These are phyloP conservation scores for Gymnogyps californianus DNA, from an alignment of 2,113 vertebrate species.

Conservation along the genomic window DNA sequence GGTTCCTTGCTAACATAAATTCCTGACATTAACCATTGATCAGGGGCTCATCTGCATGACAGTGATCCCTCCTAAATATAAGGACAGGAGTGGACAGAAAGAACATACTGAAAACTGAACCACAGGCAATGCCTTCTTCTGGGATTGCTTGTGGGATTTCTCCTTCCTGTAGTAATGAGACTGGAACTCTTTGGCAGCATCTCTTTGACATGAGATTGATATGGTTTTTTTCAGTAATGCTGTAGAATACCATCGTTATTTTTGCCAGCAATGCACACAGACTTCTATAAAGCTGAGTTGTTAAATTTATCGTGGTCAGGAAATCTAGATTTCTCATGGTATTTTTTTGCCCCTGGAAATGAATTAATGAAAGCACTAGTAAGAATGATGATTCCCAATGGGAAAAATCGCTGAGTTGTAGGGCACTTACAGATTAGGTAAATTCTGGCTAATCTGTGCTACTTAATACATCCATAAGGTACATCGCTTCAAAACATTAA, in stretches of 20 bases:
- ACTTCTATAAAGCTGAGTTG: neutral
- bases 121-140: fast-evolving
- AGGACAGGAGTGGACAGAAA: neutral
- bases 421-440: neutral
- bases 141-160: neutral
- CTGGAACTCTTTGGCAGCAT: neutral
- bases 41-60: neutral
- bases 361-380: neutral
- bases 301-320: neutral
- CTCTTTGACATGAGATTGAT: neutral
- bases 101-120: neutral
- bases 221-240: neutral
- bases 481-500: neutral
- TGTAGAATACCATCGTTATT: neutral
- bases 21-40: neutral
- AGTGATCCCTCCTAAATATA: neutral
- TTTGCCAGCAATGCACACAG: neutral
- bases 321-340: neutral
- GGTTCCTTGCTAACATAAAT: neutral
- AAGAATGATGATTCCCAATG: neutral
- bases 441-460: neutral
- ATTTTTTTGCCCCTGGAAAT: neutral
- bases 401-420: neutral
- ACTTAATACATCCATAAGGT: neutral
- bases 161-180: neutral